These are phyloP conservation scores for Pollenia labialis DNA, from an alignment of 2,888 invertebrate genomes.

Conservation along the genomic window DNA sequence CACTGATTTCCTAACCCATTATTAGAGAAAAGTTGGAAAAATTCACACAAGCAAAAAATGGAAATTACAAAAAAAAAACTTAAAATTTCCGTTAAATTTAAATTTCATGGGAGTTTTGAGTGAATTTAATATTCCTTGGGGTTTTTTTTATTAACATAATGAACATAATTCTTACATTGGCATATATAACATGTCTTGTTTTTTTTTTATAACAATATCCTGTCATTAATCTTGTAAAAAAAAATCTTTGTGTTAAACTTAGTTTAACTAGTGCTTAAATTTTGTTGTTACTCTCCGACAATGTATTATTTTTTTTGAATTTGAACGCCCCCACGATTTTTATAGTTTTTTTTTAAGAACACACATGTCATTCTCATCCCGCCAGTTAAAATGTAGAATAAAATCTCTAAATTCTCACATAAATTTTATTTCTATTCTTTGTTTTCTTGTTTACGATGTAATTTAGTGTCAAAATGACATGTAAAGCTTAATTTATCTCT, in stretches of 20 bases:
- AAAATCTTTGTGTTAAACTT: slow-evolving; percentile 21
- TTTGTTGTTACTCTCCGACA: slow-evolving; percentile 16
- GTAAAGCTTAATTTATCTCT: slow-evolving; percentile 66
- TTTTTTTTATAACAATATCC: slow-evolving; percentile 35
- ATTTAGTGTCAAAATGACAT: slow-evolving; percentile 63
- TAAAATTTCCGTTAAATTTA: slow-evolving; percentile 22
- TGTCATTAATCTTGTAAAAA: slow-evolving; percentile 44
- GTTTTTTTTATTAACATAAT: slow-evolving; percentile 16
- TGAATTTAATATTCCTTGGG: slow-evolving; percentile 36
- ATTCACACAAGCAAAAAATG: not conserved
- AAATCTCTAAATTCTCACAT: slow-evolving; percentile 54
- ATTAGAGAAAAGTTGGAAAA: slow-evolving; percentile 22
- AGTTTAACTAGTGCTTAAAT: slow-evolving; percentile 16
- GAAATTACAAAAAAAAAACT: not conserved
- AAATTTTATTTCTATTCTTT: slow-evolving; percentile 47
- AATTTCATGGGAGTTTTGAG: slow-evolving; percentile 34
- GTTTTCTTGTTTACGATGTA: slow-evolving; percentile 37
- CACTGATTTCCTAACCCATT: slow-evolving; percentile 57
- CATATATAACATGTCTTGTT: slow-evolving; percentile 20
- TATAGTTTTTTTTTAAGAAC: not conserved
- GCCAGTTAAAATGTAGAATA: slow-evolving; percentile 47
- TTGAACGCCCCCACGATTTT: slow-evolving; percentile 38
- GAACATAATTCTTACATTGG: slow-evolving; percentile 26
- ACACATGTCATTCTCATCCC: slow-evolving; percentile 29
- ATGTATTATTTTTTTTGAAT: slow-evolving; percentile 8